phyloP scores from a whole-genome alignment of 2,888 invertebrate species.

The Sclerodermus sp. region DNA sequence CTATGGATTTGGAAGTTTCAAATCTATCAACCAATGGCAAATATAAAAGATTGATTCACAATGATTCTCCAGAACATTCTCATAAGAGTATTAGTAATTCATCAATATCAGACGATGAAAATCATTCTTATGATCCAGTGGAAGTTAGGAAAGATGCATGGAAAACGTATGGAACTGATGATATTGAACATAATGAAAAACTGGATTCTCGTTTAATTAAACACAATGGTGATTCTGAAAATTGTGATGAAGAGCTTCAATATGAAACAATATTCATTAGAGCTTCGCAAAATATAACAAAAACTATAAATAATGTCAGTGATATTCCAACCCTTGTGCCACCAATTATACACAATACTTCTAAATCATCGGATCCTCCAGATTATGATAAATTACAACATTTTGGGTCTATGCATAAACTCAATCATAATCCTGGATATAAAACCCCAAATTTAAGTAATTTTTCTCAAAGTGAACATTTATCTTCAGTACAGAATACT shows the following conservation, averaged over 20 bases:
- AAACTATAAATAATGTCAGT: conserved; percentile 29
- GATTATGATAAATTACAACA: conserved; percentile 82
- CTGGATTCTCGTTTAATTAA: conserved; percentile 34
- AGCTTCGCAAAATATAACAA: conserved; percentile 32
- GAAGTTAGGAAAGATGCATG: conserved; percentile 79
- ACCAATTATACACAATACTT: conserved; percentile 44
- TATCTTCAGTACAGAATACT: conserved; percentile 27
- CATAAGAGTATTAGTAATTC: conserved; percentile 31
- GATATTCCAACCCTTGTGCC: conserved; percentile 23
- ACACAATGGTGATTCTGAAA: conserved; percentile 46
- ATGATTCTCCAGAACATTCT: conserved; percentile 55
- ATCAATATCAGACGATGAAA: conserved; percentile 52
- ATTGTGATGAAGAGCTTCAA: conserved; percentile 39
- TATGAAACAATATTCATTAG: conserved; percentile 43
- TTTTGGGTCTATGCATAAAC: conserved; percentile 75
- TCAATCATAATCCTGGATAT: conserved; percentile 68
- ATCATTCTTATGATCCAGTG: conserved; percentile 73
- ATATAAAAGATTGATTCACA: conserved; percentile 62
- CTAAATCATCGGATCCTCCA: conserved; percentile 38
- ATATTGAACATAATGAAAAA: conserved; percentile 72
- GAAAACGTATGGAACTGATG: conserved; percentile 77
- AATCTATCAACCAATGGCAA: conserved; percentile 61
- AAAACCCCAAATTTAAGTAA: conserved; percentile 61
- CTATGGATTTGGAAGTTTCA: conserved; percentile 55
- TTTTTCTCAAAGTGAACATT: conserved; percentile 30